These are phyloP conservation scores for Laterallus jamaicensis DNA, from an alignment of 2,113 vertebrate species.

Conservation along the genomic window DNA sequence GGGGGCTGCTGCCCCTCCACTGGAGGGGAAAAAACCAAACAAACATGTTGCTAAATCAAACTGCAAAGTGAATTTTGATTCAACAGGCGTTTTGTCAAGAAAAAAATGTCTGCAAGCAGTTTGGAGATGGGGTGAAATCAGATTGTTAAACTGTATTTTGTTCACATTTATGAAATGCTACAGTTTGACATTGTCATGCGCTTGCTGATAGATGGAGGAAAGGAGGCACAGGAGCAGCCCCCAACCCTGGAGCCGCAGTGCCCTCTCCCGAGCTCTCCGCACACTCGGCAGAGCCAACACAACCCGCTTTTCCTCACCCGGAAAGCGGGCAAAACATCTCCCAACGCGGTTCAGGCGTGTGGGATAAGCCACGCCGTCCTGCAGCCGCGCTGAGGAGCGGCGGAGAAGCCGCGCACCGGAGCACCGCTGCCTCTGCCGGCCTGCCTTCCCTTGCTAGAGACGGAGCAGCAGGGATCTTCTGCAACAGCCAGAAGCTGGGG, in stretches of 20 bases:
- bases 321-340: not conserved
- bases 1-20: not conserved
- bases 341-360: not conserved
- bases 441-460: not conserved
- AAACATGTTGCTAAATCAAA: not conserved
- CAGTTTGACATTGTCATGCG: not conserved
- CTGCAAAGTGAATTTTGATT: not conserved
- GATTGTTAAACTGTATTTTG: constrained; percentile 33
- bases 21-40: not conserved
- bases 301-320: not conserved
- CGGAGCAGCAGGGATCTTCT: not conserved
- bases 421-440: not conserved
- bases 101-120: constrained; percentile 9
- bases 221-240: not conserved
- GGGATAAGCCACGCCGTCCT: not conserved
- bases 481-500: not conserved
- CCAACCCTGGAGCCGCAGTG: constrained; percentile 26
- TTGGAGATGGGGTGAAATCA: constrained; percentile 26
- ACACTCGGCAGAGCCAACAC: not conserved
- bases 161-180: not conserved
- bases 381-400: not conserved
- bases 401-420: not conserved
- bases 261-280: constrained; percentile 19
- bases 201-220: not conserved
- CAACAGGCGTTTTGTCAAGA: not conserved